phyloP scores from a whole-genome alignment of 2,797 vertebrate species.

The Cyclura pinguis region DNA sequence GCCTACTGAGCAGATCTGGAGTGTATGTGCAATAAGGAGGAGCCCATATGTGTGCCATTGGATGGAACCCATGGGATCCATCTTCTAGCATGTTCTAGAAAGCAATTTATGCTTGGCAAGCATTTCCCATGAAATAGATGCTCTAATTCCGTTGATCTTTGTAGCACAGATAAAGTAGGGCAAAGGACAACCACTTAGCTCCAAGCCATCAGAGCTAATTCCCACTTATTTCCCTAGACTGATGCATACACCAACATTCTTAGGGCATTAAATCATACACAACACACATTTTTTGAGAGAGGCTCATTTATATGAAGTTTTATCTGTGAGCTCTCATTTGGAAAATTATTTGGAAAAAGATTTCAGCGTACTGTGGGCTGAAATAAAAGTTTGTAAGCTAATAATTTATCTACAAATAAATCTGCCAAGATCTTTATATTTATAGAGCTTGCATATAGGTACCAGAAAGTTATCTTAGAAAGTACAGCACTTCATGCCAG shows the following conservation, averaged over 20 bases:
- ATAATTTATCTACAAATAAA: not conserved
- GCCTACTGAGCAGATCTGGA: not conserved
- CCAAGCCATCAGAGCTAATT: not conserved
- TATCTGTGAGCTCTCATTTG: constrained; percentile 54
- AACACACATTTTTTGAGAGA: constrained; percentile 70
- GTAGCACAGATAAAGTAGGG: not conserved
- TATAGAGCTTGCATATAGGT: constrained; percentile 31
- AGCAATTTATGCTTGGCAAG: not conserved
- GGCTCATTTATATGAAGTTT: constrained; percentile 44
- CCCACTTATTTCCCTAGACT: not conserved
- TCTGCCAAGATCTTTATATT: constrained; percentile 7
- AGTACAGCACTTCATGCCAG: not conserved
- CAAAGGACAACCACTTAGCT: constrained; percentile 9
- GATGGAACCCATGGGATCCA: not conserved
- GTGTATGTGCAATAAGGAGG: not conserved
- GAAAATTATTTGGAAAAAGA: constrained; percentile 45
- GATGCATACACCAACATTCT: constrained; percentile 53
- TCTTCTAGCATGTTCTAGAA: not conserved
- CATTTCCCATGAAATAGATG: not conserved
- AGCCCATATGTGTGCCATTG: too few species aligned
- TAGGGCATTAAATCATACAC: constrained; percentile 58
- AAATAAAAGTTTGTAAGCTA: not conserved
- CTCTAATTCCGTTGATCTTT: not conserved
- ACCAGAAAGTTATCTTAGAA: constrained; percentile 19
- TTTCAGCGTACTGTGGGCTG: constrained; percentile 36